Conservation (phyloP, 2,797 vertebrate genomes). For the Sebastes goodei region DNA sequence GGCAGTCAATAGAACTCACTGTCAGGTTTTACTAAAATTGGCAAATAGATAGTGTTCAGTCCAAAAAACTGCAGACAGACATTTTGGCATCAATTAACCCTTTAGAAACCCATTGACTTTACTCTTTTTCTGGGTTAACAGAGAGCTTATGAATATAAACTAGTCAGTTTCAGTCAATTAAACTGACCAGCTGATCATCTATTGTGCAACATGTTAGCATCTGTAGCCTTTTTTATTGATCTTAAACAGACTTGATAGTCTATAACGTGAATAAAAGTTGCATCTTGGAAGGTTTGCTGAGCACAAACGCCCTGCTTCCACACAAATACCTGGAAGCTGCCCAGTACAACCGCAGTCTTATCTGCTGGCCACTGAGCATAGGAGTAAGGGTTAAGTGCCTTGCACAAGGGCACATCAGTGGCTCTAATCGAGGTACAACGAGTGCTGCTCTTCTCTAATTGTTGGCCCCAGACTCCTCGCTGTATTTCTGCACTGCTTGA, state of each 20-base stretch:
- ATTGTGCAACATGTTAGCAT: neutral
- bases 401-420: neutral
- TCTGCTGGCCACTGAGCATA: neutral
- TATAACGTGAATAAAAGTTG: neutral
- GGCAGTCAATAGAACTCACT: neutral
- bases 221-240: neutral
- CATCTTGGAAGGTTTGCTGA: neutral
- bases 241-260: neutral
- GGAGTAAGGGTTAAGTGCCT: neutral
- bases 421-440: neutral
- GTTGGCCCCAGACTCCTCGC: neutral
- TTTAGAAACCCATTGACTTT: neutral
- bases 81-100: neutral
- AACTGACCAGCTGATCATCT: neutral
- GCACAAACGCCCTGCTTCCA: neutral
- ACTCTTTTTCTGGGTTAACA: neutral
- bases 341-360: neutral
- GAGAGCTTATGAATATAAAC: neutral
- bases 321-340: neutral
- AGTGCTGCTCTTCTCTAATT: neutral
- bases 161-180: neutral
- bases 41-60: neutral
- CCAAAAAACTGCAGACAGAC: neutral
- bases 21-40: constrained; percentile 28
- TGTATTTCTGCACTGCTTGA: neutral